Evolutionary conservation across 92 coral and sea anemone species (phyloP).

Genomic region (Parazoanthus atlanticus): DNA sequence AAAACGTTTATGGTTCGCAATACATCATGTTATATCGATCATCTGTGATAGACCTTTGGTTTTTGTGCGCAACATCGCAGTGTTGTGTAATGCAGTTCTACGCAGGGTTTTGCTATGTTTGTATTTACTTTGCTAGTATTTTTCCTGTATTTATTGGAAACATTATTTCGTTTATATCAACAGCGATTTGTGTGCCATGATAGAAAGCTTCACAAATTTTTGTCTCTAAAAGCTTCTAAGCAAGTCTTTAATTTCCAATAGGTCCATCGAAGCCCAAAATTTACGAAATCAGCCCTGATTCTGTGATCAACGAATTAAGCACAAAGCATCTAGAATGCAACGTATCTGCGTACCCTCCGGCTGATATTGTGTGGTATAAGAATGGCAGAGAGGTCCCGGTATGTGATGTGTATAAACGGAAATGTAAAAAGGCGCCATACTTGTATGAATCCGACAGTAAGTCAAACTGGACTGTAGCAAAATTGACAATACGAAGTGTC

Average conservation of each 20-base stretch:
- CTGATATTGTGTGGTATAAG: conserved; percentile 22
- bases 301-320: not conserved
- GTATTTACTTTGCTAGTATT: too few relatives aligned
- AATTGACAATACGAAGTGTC: conserved; percentile 31
- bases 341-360: conserved; percentile 10
- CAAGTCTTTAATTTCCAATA: not conserved
- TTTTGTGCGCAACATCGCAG: too few relatives aligned
- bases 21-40: too few relatives aligned
- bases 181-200: not conserved
- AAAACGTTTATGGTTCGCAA: too few relatives aligned
- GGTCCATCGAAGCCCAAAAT: conserved; percentile 24
- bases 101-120: too few relatives aligned
- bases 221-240: not conserved
- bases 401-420: not conserved
- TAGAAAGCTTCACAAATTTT: not conserved
- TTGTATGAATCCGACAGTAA: not conserved
- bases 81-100: too few relatives aligned
- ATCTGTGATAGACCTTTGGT: too few relatives aligned
- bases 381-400: conserved; percentile 7
- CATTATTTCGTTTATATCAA: too few relatives aligned
- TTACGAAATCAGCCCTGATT: conserved; percentile 4
- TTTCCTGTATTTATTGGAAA: too few relatives aligned
- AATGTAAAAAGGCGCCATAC: not conserved
- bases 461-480: conserved; percentile 32
- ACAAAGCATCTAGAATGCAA: not conserved